Conservation (phyloP, 1,140 invertebrate genomes). For the Cheumatopsyche charites region DNA sequence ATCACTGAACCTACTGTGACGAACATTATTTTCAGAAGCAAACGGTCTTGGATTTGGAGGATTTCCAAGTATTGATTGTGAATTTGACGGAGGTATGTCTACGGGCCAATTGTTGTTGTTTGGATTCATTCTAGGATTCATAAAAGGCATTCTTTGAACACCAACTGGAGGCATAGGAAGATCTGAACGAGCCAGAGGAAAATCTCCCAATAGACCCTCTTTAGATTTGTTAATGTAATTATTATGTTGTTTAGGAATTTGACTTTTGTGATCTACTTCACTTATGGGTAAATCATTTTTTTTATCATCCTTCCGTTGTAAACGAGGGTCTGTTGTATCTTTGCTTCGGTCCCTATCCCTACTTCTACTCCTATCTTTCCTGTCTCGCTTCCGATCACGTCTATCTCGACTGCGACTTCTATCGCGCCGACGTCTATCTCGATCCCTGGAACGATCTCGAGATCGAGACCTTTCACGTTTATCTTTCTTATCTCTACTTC, state of each 20-base stretch:
- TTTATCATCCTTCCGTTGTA: constrained; percentile 38
- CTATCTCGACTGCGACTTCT: constrained; percentile 63
- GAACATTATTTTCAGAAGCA: not conserved
- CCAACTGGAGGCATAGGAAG: not conserved
- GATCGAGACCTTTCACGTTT: constrained; percentile 57
- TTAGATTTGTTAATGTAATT: constrained; percentile 40
- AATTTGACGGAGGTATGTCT: not conserved
- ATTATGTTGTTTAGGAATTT: not conserved
- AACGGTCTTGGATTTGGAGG: not conserved
- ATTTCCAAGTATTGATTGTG: not conserved
- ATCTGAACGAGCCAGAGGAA: constrained; percentile 27
- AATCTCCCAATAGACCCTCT: constrained; percentile 43
- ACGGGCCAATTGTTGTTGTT: not conserved
- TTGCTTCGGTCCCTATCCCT: constrained; percentile 58
- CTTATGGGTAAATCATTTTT: constrained; percentile 27
- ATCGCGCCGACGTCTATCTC: constrained; percentile 61
- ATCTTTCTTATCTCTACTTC: constrained; percentile 63
- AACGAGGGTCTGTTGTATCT: constrained; percentile 48
- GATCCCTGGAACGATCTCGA: constrained; percentile 58
- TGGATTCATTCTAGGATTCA: constrained; percentile 22
- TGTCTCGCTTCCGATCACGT: constrained; percentile 62
- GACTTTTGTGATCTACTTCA: not conserved
- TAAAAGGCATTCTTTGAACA: not conserved
- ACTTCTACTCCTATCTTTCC: constrained; percentile 61
- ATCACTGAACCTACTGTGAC: constrained; percentile 23